These are phyloP conservation scores for Chymomyza fuscimana DNA, from an alignment of 2,888 invertebrate species.

Conservation along the genomic window DNA sequence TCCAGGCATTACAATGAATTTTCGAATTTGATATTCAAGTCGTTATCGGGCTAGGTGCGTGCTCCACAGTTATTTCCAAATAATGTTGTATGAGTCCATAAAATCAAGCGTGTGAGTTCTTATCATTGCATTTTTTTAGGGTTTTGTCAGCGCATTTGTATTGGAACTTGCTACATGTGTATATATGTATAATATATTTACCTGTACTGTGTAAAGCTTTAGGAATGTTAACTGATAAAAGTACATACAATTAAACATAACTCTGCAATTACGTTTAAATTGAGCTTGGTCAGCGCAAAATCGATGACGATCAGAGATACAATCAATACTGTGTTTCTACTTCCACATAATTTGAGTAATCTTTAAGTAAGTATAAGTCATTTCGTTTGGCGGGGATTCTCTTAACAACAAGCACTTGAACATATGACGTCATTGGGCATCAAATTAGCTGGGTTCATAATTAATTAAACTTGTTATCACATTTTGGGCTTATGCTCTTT, in stretches of 20 bases:
- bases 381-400: neutral
- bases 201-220: neutral
- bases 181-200: neutral
- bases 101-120: neutral
- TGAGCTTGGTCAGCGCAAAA: conserved; percentile 6
- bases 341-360: neutral
- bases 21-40: neutral
- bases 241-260: neutral
- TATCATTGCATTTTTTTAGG: conserved; percentile 10
- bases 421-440: conserved; percentile 4
- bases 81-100: conserved; percentile 4
- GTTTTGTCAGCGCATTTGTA: conserved; percentile 1
- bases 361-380: too few species aligned
- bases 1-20: neutral
- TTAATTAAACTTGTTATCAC: conserved; percentile 2
- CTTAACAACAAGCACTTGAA: neutral
- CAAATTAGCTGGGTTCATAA: conserved; percentile 6
- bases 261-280: neutral
- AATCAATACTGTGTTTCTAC: neutral
- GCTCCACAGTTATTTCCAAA: neutral
- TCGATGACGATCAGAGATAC: neutral
- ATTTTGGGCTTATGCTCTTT: neutral
- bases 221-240: neutral
- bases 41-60: neutral
- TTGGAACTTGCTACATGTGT: conserved; percentile 5